Evolutionary conservation across 1,140 invertebrate genomes (phyloP).

Genomic region (Drosophila sproati): DNA sequence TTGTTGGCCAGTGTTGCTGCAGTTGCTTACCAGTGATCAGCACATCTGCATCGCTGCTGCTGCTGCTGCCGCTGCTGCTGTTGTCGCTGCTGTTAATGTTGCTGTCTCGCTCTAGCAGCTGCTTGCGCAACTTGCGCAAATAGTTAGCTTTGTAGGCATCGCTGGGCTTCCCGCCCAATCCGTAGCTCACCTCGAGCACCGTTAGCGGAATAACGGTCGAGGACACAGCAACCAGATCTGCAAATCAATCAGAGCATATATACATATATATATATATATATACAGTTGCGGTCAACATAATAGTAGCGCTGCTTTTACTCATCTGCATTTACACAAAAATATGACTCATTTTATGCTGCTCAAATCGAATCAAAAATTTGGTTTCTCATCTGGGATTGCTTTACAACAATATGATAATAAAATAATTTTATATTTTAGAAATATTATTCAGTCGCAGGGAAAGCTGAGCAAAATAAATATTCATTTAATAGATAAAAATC

Average conservation of each 20-base stretch:
- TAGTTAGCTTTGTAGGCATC: constrained; percentile 82
- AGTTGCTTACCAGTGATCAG: constrained; percentile 60
- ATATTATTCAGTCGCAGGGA: no score
- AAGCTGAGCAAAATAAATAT: neutral
- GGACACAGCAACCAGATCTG: constrained; percentile 87
- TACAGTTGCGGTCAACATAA: neutral
- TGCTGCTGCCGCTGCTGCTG: no score
- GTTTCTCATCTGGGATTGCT: no score
- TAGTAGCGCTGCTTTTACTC: no score
- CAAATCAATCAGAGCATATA: constrained; percentile 25
- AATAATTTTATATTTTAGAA: no score
- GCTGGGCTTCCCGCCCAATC: constrained; percentile 73
- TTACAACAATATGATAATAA: no score
- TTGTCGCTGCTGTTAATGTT: neutral
- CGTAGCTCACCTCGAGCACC: constrained; percentile 86
- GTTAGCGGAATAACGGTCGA: constrained; percentile 88
- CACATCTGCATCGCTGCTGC: constrained; percentile 46
- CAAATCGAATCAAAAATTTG: no score
- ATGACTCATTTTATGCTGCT: no score
- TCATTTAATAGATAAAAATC: neutral
- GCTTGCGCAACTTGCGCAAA: constrained; percentile 78
- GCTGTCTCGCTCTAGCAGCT: constrained; percentile 53
- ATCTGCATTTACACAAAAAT: no score
- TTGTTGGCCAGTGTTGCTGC: neutral
- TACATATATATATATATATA: no score